Evolutionary conservation across 2,888 invertebrate genomes (phyloP).

Genomic region (Morpho deidamia): DNA sequence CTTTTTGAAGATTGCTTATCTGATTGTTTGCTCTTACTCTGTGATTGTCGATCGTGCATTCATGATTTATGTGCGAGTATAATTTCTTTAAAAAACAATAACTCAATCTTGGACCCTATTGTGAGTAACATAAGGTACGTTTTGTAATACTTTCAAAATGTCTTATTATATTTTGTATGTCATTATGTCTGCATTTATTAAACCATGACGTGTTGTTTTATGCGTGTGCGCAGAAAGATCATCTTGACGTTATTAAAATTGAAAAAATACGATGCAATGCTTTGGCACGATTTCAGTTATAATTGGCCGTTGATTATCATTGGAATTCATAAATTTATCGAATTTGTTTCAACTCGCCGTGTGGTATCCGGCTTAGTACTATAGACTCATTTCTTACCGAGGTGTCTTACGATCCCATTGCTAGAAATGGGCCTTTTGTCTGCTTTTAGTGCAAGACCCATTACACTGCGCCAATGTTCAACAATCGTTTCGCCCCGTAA

Average conservation of each 20-base stretch:
- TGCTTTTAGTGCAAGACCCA: too few species aligned
- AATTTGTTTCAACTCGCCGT: too few species aligned
- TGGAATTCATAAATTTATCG: slow-evolving; percentile 3
- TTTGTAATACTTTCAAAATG: neutral
- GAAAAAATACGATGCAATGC: slow-evolving; percentile 12
- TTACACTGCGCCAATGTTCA: too few species aligned
- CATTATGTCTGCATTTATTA: slow-evolving; percentile 28
- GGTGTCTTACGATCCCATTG: too few species aligned
- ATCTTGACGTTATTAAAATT: slow-evolving; percentile 16
- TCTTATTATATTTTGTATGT: slow-evolving; percentile 23
- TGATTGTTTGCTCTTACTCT: slow-evolving; percentile 31
- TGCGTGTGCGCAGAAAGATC: slow-evolving; percentile 22
- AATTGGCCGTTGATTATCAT: slow-evolving; percentile 18
- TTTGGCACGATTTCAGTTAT: slow-evolving; percentile 19
- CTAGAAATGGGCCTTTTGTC: too few species aligned
- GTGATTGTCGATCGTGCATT: slow-evolving; percentile 30
- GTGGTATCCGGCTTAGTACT: too few species aligned
- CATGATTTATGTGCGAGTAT: slow-evolving; percentile 30
- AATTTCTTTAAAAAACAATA: slow-evolving; percentile 14
- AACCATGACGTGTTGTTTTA: slow-evolving; percentile 20
- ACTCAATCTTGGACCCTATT: slow-evolving; percentile 9
- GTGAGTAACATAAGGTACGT: neutral
- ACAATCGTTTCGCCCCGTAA: too few species aligned
- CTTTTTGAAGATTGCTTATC: slow-evolving; percentile 34
- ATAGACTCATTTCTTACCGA: too few species aligned